Evolutionary conservation across 1,140 invertebrate species (phyloP).

Genomic region (Ooceraea biroi): DNA sequence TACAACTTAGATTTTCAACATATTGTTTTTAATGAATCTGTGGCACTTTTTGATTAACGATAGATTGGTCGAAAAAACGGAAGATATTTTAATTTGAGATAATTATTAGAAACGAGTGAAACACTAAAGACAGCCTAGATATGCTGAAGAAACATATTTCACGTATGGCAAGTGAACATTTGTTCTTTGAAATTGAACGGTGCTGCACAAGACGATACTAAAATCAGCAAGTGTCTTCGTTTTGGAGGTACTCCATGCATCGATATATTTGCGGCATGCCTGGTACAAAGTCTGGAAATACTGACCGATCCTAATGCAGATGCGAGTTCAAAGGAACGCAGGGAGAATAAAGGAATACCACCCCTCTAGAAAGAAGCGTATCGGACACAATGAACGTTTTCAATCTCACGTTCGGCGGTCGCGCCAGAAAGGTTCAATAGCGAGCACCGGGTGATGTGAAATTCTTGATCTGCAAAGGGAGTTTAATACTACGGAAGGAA

Average conservation of each 20-base stretch:
- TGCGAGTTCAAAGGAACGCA: not conserved
- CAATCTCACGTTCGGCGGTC: constrained; percentile 1
- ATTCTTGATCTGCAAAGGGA: constrained; percentile 55
- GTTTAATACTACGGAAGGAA: constrained; percentile 31
- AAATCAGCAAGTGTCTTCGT: not conserved
- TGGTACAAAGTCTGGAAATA: constrained; percentile 10
- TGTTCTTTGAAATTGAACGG: too few relatives aligned
- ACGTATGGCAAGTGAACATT: too few relatives aligned
- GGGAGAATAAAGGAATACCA: not conserved
- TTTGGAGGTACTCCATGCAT: not conserved
- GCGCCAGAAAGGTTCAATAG: constrained; percentile 13
- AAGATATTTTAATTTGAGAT: too few relatives aligned
- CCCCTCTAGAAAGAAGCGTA: not conserved
- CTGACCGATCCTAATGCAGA: constrained; percentile 19
- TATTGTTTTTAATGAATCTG: too few relatives aligned
- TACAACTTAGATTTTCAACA: too few relatives aligned
- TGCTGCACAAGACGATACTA: not conserved
- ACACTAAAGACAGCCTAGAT: too few relatives aligned
- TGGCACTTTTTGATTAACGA: too few relatives aligned
- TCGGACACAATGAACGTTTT: constrained; percentile 39
- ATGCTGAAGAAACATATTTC: too few relatives aligned
- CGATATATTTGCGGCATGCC: not conserved
- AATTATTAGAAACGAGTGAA: too few relatives aligned
- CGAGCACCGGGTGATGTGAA: constrained; percentile 13
- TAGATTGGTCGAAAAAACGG: too few relatives aligned